Evolutionary conservation across 2,113 vertebrate genomes (phyloP).

Genomic region (Burhinus oedicnemus): DNA sequence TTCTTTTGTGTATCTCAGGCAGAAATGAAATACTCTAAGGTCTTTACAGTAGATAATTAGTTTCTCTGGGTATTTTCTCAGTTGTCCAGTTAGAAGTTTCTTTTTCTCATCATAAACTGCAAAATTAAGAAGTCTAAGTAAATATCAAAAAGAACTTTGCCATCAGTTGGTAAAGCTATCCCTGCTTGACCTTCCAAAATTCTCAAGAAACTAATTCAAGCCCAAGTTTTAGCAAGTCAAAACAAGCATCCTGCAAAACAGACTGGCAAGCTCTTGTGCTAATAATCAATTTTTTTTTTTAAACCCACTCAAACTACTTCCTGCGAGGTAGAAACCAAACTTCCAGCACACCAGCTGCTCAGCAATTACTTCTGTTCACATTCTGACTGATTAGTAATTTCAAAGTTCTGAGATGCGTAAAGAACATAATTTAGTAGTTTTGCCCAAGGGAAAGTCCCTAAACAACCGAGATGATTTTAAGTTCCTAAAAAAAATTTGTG

Average conservation of each 20-base stretch:
- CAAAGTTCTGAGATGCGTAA: background rate
- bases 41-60: conserved; percentile 89
- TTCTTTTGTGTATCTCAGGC: conserved; percentile 86
- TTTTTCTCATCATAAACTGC: conserved; percentile 90
- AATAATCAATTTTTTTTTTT: background rate
- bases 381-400: background rate
- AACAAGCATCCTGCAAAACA: background rate
- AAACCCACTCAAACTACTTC: background rate
- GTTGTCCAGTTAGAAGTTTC: conserved; percentile 79
- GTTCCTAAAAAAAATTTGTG: background rate
- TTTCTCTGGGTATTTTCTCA: conserved; percentile 85
- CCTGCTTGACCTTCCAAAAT: background rate
- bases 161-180: background rate
- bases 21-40: conserved; percentile 87
- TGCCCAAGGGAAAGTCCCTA: background rate
- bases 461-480: background rate
- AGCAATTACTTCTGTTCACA: background rate
- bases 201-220: background rate
- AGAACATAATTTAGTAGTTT: background rate
- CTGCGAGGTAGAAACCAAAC: background rate
- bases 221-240: background rate
- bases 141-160: background rate
- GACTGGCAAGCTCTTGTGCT: background rate
- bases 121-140: background rate
- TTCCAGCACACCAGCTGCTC: background rate